Evolutionary conservation across 2,888 invertebrate species (phyloP).

Genomic region (Cryptus viduatorius): DNA sequence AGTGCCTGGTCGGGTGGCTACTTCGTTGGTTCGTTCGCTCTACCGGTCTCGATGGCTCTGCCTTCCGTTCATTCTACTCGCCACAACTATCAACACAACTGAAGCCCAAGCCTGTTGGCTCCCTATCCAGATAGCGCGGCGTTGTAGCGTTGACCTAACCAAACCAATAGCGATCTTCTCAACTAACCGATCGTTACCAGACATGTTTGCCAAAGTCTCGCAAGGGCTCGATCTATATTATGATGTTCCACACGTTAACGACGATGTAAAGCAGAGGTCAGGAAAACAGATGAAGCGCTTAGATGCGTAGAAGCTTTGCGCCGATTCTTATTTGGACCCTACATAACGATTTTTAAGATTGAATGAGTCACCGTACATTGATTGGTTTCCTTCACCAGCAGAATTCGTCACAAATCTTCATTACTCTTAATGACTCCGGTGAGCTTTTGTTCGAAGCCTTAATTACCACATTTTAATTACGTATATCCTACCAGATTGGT

Average conservation of each 20-base stretch:
- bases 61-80: conserved; percentile 19
- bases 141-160: conserved; percentile 19
- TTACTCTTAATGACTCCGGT: not conserved
- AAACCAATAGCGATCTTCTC: conserved; percentile 4
- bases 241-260: not conserved
- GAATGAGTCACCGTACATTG: too few species aligned
- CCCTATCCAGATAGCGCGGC: conserved; percentile 12
- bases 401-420: not conserved
- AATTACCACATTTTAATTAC: conserved; percentile 27
- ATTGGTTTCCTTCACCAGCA: too few species aligned
- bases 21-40: conserved; percentile 54
- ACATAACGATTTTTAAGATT: too few species aligned
- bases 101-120: conserved; percentile 12
- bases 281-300: not conserved
- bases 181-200: not conserved
- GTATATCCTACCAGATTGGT: conserved; percentile 7
- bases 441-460: not conserved
- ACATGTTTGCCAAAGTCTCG: not conserved
- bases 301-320: too few species aligned
- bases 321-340: too few species aligned
- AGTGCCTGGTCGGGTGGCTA: conserved; percentile 75
- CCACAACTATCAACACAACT: conserved; percentile 29
- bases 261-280: not conserved
- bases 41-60: conserved; percentile 41
- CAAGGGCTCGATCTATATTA: not conserved